Evolutionary conservation across 2,797 vertebrate genomes (phyloP), one percentile per base, ranked within the genome.

Genomic region (Carapus acus): DNA sequence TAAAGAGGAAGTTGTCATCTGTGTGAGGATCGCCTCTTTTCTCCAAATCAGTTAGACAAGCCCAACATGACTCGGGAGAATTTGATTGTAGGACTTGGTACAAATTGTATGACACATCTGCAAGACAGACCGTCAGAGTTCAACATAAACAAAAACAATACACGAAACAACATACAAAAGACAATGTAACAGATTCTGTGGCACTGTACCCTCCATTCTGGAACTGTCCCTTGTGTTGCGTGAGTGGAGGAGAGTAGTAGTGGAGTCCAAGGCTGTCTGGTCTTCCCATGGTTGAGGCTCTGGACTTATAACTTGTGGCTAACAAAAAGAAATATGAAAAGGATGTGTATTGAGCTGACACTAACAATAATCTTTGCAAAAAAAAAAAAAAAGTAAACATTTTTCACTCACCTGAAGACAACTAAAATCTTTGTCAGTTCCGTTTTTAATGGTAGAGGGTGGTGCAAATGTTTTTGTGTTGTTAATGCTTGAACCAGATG

Each of bases 31-130:
- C 49, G 24, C 91, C 89, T 31, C 78, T 91, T 75, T 88, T 93
- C 80, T 98, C 96, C 43, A 96, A 61, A 62, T 86, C 91, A 46
- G 79, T 80, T 53, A 99, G 87, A 72, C 90, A 92, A 23, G 71
- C 68, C 62, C 88, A 84, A 85, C 94, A 99, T 0, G 90, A 87
- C 81, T 97, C 92, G 0, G 93, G 92, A 55, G 87, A 93, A 67
- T 89, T 92, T 44, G 86, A 83, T 48, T 80, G 88, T 77, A 93
- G 67, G 54, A 94, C 82, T 69, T 90, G 90, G 62, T 90, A 90
- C 43, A 95, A 89, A 68, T 82, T 88, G 59, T 85, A 90, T 0
- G 93, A 93, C 65, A 91, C 85, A 79, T 95, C 94, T 95, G 63
- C 0, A 43, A 60, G 71, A 33, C 29, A 67, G 43, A 21, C n/a